A percentile compares a stretch with the other conserved stretches of the same genome.
These are phyloP conservation scores for Sminthurinus aureus DNA, from an alignment of 2,888 invertebrate species.

Conservation along the genomic window DNA sequence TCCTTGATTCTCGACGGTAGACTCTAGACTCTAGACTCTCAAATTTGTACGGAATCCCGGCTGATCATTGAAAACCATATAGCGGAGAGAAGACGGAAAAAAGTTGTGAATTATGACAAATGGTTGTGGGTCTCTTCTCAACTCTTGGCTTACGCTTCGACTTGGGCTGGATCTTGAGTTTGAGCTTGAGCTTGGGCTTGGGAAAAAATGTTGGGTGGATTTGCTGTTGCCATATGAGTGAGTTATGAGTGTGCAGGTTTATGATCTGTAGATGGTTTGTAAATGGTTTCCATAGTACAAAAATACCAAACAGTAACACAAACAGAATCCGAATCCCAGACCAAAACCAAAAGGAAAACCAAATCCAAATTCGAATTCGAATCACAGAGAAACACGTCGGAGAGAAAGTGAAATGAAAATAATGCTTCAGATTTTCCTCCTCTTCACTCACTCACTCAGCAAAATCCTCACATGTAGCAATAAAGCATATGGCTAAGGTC, in stretches of 20 bases:
- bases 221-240: not conserved
- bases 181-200: not conserved
- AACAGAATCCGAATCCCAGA: not conserved
- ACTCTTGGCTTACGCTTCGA: not conserved
- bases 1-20: no score
- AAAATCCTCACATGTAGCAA: no score
- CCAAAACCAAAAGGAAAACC: not conserved
- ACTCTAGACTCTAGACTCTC: no score
- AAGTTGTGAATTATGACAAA: constrained; percentile 6
- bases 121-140: not conserved
- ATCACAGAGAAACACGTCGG: no score
- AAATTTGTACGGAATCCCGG: not conserved
- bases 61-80: not conserved
- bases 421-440: not conserved
- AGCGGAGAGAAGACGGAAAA: not conserved
- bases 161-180: not conserved
- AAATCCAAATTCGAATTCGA: no score
- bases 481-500: no score
- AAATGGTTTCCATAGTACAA: not conserved
- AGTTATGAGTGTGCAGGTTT: not conserved
- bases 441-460: not conserved
- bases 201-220: not conserved
- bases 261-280: not conserved
- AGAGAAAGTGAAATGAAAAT: no score
- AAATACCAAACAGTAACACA: no score